Base-by-base conservation (phyloP, 2,113 vertebrate species). In the Tragelaphus strepsiceros region DNA sequence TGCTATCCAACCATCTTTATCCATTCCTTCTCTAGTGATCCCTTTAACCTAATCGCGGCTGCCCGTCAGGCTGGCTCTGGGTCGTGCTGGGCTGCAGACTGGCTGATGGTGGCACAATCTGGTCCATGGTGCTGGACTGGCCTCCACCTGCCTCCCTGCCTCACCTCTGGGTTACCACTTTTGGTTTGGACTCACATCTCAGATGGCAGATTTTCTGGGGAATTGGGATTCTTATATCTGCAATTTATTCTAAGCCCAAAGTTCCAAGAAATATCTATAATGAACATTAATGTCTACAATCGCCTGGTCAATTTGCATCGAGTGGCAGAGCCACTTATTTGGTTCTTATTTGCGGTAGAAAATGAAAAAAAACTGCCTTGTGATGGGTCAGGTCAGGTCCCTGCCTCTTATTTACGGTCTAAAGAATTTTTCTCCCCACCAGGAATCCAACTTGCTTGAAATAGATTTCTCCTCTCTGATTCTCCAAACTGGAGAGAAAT, bases 391-490 rank as follows among this genome's bases (percentile, higher is more conserved):
- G 21, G 2, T 82, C 14, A 14, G 21, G 22, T 84, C 35, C 56
- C 49, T 67, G 19, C 10, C 80, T 35, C 19, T 87, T 22, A 11
- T 77, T 82, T 62, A 22, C 4, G 4, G 28, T 62, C 80, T 39
- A 90, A 92, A 96, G 19, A 56, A 71, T 71, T 93, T 95, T 90
- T 92, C 83, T 82, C 78, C 7, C 49, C 12, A 80, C 35, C 58
- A 35, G 39, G 54, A 93, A 77, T 35, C 39, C 54, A 32, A 6
- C n/a, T 56, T 67, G 62, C 83, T 67, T 54, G 95, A 91, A 96
- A 95, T 26, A 46, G 61, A 49, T 87, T 56, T 88, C n/a, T 56
- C 22, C 51, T 84, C 28, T 85, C 71, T 62, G 61, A 71, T 87
- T 78, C 92, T 78, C 62, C 2, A 13, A 6, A 8, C 77, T 62